These are phyloP conservation scores for Oxystoma pomonae DNA, from an alignment of 2,888 invertebrate genomes.

Conservation along the genomic window DNA sequence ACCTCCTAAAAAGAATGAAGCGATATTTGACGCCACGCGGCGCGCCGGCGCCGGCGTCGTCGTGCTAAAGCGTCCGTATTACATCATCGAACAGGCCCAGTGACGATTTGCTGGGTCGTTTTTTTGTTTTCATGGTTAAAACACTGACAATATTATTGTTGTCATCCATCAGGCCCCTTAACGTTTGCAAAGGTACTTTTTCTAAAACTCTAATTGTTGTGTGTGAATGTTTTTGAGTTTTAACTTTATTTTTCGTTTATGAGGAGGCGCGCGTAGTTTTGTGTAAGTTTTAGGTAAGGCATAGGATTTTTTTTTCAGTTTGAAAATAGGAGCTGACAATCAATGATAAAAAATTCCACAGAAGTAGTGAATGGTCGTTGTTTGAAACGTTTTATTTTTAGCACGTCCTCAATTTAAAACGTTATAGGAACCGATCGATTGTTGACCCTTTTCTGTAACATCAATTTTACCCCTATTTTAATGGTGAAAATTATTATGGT, in stretches of 20 bases:
- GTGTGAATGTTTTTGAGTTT: background rate
- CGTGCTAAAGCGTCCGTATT: too few relatives aligned
- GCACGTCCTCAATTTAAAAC: background rate
- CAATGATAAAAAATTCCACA: too few relatives aligned
- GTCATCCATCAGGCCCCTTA: background rate
- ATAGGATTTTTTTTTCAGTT: background rate
- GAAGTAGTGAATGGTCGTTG: too few relatives aligned
- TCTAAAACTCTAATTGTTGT: background rate
- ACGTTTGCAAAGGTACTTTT: background rate
- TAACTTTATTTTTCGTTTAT: background rate
- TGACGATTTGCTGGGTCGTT: background rate
- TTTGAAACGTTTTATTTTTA: too few relatives aligned
- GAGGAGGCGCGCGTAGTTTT: background rate
- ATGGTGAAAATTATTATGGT: too few relatives aligned
- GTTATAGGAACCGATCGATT: background rate
- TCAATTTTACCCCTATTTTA: too few relatives aligned
- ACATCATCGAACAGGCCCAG: background rate
- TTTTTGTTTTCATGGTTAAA: background rate
- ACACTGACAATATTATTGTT: background rate
- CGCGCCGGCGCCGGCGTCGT: too few relatives aligned
- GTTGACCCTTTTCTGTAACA: background rate
- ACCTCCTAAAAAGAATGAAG: too few relatives aligned
- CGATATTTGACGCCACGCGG: too few relatives aligned
- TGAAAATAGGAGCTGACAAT: too few relatives aligned
- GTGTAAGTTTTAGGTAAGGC: background rate